Evolutionary conservation across 2,888 invertebrate species (phyloP).

Genomic region (Timema cristinae): DNA sequence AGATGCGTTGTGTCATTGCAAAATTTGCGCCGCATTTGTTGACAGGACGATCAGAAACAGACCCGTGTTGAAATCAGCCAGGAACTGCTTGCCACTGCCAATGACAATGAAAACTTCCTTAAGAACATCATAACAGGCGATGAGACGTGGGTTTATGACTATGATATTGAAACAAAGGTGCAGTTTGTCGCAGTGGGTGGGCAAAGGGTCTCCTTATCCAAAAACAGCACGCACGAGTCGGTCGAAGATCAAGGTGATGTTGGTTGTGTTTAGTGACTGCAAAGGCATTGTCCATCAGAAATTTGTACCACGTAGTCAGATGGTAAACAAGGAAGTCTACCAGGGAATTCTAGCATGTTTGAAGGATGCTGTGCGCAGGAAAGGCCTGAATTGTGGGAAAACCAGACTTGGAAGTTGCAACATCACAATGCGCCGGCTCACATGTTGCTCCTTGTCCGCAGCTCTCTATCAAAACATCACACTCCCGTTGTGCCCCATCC

Average conservation of each 20-base stretch:
- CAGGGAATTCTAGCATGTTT: not conserved
- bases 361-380: not conserved
- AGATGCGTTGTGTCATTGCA: too few species aligned
- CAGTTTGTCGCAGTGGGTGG: not conserved
- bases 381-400: too few species aligned
- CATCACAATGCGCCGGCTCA: constrained; percentile 1
- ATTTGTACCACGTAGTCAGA: not conserved
- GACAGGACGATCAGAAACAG: constrained; percentile 16
- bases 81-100: constrained; percentile 18
- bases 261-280: too few species aligned
- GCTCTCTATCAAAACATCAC: not conserved
- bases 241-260: too few species aligned
- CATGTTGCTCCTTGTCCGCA: not conserved
- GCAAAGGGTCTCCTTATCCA: too few species aligned
- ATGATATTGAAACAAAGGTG: too few species aligned
- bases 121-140: constrained; percentile 12
- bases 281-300: too few species aligned
- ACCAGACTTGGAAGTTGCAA: not conserved
- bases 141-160: not conserved
- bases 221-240: too few species aligned
- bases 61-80: constrained; percentile 16
- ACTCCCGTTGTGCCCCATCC: not conserved
- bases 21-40: too few species aligned
- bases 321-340: constrained; percentile 1
- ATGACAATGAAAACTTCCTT: constrained; percentile 11